Evolutionary conservation across 1,140 invertebrate species (phyloP).

Genomic region (Metaphire vulgaris): DNA sequence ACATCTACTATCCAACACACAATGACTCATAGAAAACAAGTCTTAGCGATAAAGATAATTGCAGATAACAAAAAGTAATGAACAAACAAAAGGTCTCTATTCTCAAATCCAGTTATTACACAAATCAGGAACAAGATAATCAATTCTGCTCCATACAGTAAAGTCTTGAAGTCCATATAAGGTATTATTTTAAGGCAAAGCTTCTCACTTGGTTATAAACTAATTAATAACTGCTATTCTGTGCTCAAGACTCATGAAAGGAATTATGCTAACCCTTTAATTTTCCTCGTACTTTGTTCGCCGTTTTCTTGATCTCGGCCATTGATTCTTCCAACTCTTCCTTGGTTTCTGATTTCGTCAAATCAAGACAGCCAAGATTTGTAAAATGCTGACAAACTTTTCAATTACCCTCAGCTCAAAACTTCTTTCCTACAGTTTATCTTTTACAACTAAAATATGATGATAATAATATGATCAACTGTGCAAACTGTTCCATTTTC

Average conservation of each 20-base stretch:
- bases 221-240: too few species aligned
- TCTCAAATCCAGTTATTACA: not conserved
- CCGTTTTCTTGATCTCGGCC: slow-evolving; percentile 99
- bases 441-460: not conserved
- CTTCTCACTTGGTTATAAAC: not conserved
- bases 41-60: not conserved
- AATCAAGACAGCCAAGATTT: not conserved
- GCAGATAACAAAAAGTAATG: not conserved
- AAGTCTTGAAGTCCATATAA: not conserved
- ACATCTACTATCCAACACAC: not conserved
- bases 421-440: too few species aligned
- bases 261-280: slow-evolving; percentile 84
- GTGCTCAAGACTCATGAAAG: too few species aligned
- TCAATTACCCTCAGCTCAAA: too few species aligned
- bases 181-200: not conserved
- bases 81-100: not conserved
- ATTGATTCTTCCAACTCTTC: slow-evolving; percentile 98
- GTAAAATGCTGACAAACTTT: too few species aligned
- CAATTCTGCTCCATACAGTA: not conserved
- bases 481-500: too few species aligned
- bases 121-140: not conserved
- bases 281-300: slow-evolving; percentile 98
- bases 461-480: not conserved
- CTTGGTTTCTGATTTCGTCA: slow-evolving; percentile 79
- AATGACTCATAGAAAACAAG: not conserved